Base-by-base conservation (phyloP, 2,797 vertebrate species). In the Helarctos malayanus region DNA sequence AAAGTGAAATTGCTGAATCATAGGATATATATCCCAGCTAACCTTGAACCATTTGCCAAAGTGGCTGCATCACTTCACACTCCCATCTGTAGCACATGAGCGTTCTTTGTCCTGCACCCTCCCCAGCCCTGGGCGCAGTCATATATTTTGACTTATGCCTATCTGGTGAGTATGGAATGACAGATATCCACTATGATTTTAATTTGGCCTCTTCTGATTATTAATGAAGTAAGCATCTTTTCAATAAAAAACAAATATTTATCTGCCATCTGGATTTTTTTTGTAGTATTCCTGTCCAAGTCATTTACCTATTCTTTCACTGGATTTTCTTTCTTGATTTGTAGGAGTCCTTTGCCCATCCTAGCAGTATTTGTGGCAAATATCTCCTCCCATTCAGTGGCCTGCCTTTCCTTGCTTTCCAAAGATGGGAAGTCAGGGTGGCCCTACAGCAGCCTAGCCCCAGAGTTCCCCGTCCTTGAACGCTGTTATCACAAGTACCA, bases 171-270 rank as follows among this genome's bases (percentile, higher is more conserved):
- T 11, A 8, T 12, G 49, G 29, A 7, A 15, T 3, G 8, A 19
- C 2, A 19, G 14, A 25, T 5, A 23, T 4, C 25, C 19, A 14
- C 47, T 10, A 41, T 6, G 76, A 47, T 19, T 90, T 73, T 78
- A 76, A 73, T 35, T 56, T 90, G 45, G 27, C 80, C 16, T 54
- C 59, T 92, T 95, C 56, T 79, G 79, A 23, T 47, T 35, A 68
- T 52, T 41, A 81, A 59, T 23, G 45, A 91, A 82, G 61, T 71
- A 54, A 89, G 61, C 38, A 38, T 45, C 38, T 69, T 93, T 89
- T 32, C 12, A 7, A n/a, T 16, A 10, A 73, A 88, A 23, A 38
- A 18, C 52, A 63, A n/a, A 35, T 65, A 57, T 23, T 59, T 38
- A 61, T 1, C 27, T 5, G 68, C 12, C 23, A 13, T 47, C 49